phyloP scores from a whole-genome alignment of 2,113 vertebrate genomes.

The Carassius gibelio region DNA sequence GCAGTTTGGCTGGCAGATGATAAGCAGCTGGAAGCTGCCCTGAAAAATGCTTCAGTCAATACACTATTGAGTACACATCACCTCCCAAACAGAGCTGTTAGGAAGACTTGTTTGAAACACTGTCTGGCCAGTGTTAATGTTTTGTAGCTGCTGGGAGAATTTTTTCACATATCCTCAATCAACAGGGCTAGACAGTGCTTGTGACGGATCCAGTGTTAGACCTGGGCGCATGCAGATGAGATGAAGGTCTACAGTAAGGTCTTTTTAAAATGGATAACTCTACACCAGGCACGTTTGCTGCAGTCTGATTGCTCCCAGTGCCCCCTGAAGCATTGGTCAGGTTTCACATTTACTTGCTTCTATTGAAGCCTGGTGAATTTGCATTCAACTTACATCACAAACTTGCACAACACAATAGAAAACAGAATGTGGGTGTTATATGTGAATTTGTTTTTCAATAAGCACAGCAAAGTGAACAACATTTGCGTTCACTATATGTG shows the following conservation, averaged over 20 bases:
- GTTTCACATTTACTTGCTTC: not conserved
- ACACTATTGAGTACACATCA: constrained; percentile 32
- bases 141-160: not conserved
- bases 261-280: not conserved
- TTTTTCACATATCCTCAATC: constrained; percentile 14
- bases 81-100: constrained; percentile 16
- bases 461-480: too few species aligned
- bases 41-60: constrained; percentile 35
- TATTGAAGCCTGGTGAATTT: not conserved
- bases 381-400: not conserved
- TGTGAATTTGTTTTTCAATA: too few species aligned
- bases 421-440: too few species aligned
- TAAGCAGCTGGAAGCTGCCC: constrained; percentile 43
- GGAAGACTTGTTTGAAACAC: constrained; percentile 26
- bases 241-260: not conserved
- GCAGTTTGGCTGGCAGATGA: constrained; percentile 50
- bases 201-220: not conserved
- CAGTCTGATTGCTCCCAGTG: not conserved
- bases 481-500: too few species aligned
- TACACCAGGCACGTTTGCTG: not conserved
- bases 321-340: not conserved
- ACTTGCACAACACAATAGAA: too few species aligned
- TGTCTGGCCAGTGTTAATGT: not conserved
- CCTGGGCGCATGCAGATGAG: not conserved
- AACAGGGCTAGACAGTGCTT: constrained; percentile 2